phyloP scores from a whole-genome alignment of 2,797 vertebrate genomes.

The Enteromius paludinosus region DNA sequence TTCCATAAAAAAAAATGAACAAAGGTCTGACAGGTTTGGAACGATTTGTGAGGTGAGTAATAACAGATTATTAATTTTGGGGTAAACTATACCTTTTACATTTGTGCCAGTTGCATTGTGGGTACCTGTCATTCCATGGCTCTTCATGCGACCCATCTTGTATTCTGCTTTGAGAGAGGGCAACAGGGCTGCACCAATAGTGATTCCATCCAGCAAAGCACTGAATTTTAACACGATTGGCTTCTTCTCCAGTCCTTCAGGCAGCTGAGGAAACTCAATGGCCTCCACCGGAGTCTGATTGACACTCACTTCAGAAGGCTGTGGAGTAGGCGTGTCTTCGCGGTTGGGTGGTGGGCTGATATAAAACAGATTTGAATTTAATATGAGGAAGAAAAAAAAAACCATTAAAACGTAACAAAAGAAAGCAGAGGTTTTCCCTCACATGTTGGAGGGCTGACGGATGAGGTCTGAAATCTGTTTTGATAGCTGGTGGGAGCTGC shows the following conservation, averaged over 20 bases:
- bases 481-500: slow-evolving; percentile 98
- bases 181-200: slow-evolving; percentile 93
- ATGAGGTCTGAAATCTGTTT: slow-evolving; percentile 99
- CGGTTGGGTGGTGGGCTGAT: slow-evolving; percentile 85
- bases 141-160: slow-evolving; percentile 98
- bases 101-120: not conserved
- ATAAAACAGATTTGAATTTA: slow-evolving; percentile 61
- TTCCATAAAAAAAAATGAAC: too few species aligned
- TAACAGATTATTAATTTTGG: too few species aligned
- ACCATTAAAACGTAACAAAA: not conserved
- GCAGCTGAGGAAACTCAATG: slow-evolving; percentile 96
- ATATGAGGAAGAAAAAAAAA: not conserved
- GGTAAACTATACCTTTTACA: not conserved
- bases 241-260: slow-evolving; percentile 97
- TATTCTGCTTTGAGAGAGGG: slow-evolving; percentile 98
- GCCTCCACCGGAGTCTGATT: slow-evolving; percentile 96
- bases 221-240: slow-evolving; percentile 98
- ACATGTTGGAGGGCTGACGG: slow-evolving; percentile 90
- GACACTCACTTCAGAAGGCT: slow-evolving; percentile 92
- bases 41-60: too few species aligned
- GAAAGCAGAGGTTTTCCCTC: slow-evolving; percentile 61
- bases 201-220: slow-evolving; percentile 96
- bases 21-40: too few species aligned
- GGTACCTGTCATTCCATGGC: slow-evolving; percentile 91
- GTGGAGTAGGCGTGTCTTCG: slow-evolving; percentile 91